phyloP scores from a whole-genome alignment of 2,113 vertebrate species.

The Seriola dumerili region DNA sequence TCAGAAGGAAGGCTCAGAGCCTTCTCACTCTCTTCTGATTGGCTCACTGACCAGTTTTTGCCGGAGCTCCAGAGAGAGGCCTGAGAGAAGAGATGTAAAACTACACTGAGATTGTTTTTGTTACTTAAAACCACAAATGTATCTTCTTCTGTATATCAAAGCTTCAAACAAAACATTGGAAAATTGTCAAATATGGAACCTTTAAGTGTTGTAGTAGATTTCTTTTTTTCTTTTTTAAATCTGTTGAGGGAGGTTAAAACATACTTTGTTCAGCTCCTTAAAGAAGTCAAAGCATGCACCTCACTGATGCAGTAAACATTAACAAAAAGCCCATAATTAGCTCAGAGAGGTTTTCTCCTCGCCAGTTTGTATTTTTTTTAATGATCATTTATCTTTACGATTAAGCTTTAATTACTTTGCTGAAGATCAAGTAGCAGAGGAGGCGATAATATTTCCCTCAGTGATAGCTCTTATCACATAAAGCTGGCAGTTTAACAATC shows the following conservation, averaged over 20 bases:
- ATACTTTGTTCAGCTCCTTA: not conserved
- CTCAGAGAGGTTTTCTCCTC: conserved; percentile 15
- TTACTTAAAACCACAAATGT: no score
- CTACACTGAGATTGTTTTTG: no score
- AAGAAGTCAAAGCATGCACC: not conserved
- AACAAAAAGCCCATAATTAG: conserved; percentile 31
- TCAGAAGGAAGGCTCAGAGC: no score
- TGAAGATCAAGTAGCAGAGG: conserved; percentile 21
- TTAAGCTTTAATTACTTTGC: conserved; percentile 46
- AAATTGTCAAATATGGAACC: no score
- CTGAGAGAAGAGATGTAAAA: no score
- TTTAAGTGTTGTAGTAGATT: not conserved
- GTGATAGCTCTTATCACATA: not conserved
- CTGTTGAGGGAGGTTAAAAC: no score
- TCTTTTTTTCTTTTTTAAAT: not conserved
- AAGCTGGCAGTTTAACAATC: conserved; percentile 25
- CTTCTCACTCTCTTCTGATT: no score
- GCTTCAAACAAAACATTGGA: no score
- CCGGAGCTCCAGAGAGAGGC: no score
- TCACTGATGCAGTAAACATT: conserved; percentile 6
- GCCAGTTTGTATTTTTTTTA: conserved; percentile 33
- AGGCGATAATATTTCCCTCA: conserved; percentile 24
- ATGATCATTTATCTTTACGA: conserved; percentile 26
- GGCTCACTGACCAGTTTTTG: no score
- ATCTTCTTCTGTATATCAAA: no score